A percentile compares a stretch with the other conserved stretches of the same genome.
Conservation (phyloP, 2,113 vertebrate species). For the Chelonoidis abingdonii region DNA sequence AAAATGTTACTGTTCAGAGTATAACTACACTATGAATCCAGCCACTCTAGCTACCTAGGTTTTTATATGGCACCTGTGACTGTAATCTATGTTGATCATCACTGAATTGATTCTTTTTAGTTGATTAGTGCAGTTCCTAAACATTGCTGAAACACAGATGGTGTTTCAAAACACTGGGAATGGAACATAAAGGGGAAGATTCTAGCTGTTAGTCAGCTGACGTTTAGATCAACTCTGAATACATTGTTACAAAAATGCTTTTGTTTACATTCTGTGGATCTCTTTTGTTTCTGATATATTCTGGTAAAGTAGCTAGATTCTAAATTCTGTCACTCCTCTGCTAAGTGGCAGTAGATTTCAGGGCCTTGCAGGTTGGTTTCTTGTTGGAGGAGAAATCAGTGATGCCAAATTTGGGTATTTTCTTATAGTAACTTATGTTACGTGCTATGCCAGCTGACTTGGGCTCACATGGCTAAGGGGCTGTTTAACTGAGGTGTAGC, state of each 20-base stretch:
- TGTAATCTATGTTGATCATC: not conserved
- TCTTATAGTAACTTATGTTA: not conserved
- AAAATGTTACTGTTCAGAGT: not conserved
- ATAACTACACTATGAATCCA: not conserved
- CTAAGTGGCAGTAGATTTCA: not conserved
- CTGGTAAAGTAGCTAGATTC: not conserved
- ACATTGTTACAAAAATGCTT: not conserved
- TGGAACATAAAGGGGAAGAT: not conserved
- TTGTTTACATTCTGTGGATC: not conserved
- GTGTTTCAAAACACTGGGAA: not conserved
- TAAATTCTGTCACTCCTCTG: not conserved
- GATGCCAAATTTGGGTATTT: not conserved
- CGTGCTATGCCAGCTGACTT: not conserved
- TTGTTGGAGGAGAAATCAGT: not conserved
- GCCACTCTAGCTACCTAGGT: not conserved
- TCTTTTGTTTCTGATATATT: not conserved
- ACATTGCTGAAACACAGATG: not conserved
- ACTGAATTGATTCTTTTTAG: not conserved
- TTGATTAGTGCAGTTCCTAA: not conserved
- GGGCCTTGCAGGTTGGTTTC: not conserved
- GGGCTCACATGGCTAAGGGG: not conserved
- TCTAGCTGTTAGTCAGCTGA: not conserved
- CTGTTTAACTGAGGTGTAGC: not conserved
- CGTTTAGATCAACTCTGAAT: not conserved
- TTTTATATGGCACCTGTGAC: not conserved